phyloP scores from a whole-genome alignment of 2,113 vertebrate species.

The Peucedramus taeniatus region DNA sequence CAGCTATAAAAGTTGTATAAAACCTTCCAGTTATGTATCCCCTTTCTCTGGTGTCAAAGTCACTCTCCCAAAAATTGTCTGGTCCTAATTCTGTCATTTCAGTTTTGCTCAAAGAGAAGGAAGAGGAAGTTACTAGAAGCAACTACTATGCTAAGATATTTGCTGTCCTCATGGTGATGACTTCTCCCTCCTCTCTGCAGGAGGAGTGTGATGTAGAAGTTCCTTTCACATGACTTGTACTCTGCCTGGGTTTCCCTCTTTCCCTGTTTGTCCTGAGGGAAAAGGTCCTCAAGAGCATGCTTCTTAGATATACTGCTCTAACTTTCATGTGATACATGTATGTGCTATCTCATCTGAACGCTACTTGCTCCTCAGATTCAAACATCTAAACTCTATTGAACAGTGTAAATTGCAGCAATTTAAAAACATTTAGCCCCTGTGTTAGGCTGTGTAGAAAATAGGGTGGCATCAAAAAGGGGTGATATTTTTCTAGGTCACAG shows the following conservation, averaged over 20 bases:
- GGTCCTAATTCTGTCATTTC: not conserved
- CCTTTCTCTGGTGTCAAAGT: not conserved
- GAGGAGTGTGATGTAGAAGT: not conserved
- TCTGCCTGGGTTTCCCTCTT: not conserved
- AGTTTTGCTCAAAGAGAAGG: not conserved
- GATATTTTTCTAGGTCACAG: not conserved
- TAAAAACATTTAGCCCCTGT: not conserved
- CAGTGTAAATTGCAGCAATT: not conserved
- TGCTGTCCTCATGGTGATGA: not conserved
- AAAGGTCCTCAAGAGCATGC: not conserved
- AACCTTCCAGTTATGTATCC: not conserved
- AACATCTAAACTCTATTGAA: not conserved
- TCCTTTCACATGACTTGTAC: not conserved
- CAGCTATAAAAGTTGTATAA: not conserved
- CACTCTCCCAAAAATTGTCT: not conserved
- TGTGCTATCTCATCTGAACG: not conserved
- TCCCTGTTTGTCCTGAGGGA: not conserved
- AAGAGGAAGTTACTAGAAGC: not conserved
- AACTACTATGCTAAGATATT: no score
- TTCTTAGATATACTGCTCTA: not conserved
- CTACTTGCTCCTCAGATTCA: not conserved
- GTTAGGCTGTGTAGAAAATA: not conserved
- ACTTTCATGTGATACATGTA: no score
- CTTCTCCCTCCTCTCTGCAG: not conserved
- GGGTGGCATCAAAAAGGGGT: not conserved